phyloP scores from a whole-genome alignment of 2,797 vertebrate species.

The Eidolon dupreanum region DNA sequence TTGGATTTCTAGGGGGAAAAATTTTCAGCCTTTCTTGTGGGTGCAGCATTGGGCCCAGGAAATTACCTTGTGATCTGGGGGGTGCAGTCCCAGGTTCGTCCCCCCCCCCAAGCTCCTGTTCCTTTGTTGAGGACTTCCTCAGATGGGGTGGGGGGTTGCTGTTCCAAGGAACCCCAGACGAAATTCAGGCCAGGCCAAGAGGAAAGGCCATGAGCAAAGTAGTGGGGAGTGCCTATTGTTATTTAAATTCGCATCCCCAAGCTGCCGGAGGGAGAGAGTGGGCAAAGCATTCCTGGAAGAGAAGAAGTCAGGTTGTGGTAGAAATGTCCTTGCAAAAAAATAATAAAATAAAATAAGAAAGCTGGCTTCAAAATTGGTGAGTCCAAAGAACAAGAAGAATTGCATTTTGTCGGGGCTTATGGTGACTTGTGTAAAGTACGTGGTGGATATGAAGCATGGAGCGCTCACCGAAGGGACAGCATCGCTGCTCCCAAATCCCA shows the following conservation, averaged over 20 bases:
- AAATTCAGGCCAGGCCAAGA: background rate
- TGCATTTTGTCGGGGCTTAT: background rate
- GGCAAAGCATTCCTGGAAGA: background rate
- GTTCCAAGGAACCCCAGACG: background rate
- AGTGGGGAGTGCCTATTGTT: background rate
- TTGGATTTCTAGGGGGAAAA: background rate
- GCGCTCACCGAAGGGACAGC: background rate
- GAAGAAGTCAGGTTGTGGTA: background rate
- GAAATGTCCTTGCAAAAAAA: background rate
- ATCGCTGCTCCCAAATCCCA: background rate
- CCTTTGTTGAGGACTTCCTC: background rate
- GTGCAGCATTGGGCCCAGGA: background rate
- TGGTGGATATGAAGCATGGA: background rate
- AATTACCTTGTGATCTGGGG: background rate
- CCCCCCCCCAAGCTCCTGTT: too few relatives aligned
- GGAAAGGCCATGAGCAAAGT: background rate
- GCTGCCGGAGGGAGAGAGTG: background rate
- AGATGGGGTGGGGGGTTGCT: background rate
- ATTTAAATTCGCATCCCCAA: background rate
- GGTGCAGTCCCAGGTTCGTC: background rate
- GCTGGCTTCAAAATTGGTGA: background rate
- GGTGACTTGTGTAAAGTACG: background rate
- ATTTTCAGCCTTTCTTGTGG: background rate
- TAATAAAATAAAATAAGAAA: background rate
- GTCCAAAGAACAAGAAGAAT: background rate